Conservation (phyloP, 2,888 invertebrate species). For the Eueremaeus valkanovi region DNA sequence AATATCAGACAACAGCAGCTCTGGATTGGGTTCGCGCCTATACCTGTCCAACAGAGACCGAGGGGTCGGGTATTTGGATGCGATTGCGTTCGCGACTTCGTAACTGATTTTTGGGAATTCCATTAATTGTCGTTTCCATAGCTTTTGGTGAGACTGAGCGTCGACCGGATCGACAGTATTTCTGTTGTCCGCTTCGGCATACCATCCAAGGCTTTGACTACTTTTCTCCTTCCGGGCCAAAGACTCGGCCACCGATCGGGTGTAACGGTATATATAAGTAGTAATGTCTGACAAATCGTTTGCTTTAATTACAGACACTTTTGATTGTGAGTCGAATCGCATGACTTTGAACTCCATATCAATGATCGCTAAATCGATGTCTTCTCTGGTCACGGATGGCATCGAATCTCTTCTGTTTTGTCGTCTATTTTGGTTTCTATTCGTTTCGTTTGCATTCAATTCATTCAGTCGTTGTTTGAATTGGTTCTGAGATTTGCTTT, state of each 20-base stretch:
- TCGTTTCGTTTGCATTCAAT: not conserved
- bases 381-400: conserved; percentile 14
- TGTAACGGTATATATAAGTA: conserved; percentile 22
- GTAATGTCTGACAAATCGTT: not conserved
- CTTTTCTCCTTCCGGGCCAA: not conserved
- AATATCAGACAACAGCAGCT: not conserved
- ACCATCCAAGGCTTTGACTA: not conserved
- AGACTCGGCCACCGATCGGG: conserved; percentile 29
- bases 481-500: conserved; percentile 21
- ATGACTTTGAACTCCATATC: conserved; percentile 24
- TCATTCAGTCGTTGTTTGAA: conserved; percentile 18
- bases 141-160: not conserved
- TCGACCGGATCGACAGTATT: not conserved
- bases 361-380: conserved; percentile 31
- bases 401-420: not conserved
- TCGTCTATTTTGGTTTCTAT: not conserved
- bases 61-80: conserved; percentile 14
- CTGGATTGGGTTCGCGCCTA: not conserved
- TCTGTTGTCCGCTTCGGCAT: conserved; percentile 21
- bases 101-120: conserved; percentile 34
- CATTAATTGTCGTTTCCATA: conserved; percentile 36
- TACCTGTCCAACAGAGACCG: conserved; percentile 20
- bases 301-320: conserved; percentile 8
- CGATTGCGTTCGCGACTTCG: conserved; percentile 29
- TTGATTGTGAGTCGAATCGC: not conserved